These are phyloP conservation scores for Poeciliopsis infans DNA, from an alignment of 2,797 vertebrate genomes.

Conservation along the genomic window DNA sequence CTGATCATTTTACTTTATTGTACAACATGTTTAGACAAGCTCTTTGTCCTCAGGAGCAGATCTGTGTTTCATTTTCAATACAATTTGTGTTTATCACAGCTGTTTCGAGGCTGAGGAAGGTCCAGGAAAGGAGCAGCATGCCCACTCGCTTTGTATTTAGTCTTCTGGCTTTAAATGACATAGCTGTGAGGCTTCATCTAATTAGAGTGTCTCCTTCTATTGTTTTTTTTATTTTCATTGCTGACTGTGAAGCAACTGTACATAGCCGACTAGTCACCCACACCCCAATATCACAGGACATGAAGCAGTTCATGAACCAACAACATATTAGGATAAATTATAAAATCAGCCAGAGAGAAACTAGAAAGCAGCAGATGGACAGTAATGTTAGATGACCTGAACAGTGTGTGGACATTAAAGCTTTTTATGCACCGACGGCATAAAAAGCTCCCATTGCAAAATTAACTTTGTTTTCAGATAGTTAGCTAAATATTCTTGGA, in stretches of 20 bases:
- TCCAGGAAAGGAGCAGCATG: constrained; percentile 3
- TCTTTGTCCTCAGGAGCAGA: constrained; percentile 45
- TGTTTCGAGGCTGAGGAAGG: constrained; percentile 25
- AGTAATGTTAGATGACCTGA: constrained; percentile 2
- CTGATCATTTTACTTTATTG: constrained; percentile 65
- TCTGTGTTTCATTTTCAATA: constrained; percentile 52
- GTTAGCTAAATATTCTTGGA: neutral
- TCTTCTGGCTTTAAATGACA: constrained; percentile 13
- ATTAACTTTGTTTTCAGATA: neutral
- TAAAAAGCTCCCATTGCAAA: neutral
- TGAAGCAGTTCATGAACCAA: constrained; percentile 3
- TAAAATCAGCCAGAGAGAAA: neutral
- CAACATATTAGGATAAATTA: neutral
- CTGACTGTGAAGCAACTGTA: constrained; percentile 11
- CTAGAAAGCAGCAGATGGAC: neutral
- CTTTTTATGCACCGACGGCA: neutral
- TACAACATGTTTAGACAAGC: constrained; percentile 61
- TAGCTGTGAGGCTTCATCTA: constrained; percentile 15
- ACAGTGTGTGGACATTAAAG: neutral
- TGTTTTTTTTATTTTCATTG: neutral
- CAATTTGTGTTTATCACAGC: constrained; percentile 51
- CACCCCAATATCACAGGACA: neutral
- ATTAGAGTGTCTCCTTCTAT: constrained; percentile 19
- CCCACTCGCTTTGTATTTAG: constrained; percentile 7
- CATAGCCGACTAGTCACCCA: constrained; percentile 6